phyloP scores from a whole-genome alignment of 2,888 invertebrate genomes.

The Calliphora vomitoria region DNA sequence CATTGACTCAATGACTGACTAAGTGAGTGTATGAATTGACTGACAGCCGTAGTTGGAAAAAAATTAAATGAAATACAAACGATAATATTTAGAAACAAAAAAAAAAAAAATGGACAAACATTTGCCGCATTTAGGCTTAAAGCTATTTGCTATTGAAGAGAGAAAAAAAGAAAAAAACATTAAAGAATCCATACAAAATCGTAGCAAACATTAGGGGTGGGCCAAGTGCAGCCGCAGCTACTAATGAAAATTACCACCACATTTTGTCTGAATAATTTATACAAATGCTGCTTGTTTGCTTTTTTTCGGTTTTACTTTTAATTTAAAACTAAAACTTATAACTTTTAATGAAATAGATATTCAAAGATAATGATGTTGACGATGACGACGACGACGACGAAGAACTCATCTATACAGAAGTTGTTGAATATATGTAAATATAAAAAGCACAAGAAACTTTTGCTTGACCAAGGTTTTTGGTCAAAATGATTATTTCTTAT shows the following conservation, averaged over 20 bases:
- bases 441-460: not conserved
- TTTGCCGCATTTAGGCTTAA: slow-evolving; percentile 57
- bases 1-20: slow-evolving; percentile 65
- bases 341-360: slow-evolving; percentile 43
- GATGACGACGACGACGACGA: not conserved
- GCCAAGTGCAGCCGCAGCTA: slow-evolving; percentile 6
- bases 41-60: not conserved
- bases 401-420: not conserved
- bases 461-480: not conserved
- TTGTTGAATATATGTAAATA: not conserved
- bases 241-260: slow-evolving; percentile 32
- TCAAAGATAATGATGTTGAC: slow-evolving; percentile 8
- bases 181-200: slow-evolving; percentile 60
- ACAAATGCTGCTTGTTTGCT: slow-evolving; percentile 4
- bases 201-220: slow-evolving; percentile 28
- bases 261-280: slow-evolving; percentile 30
- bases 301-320: slow-evolving; percentile 10
- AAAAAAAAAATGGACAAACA: slow-evolving; percentile 40
- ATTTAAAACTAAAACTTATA: slow-evolving; percentile 13
- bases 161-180: slow-evolving; percentile 6
- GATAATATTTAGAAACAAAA: not conserved
- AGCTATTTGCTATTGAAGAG: slow-evolving; percentile 42
- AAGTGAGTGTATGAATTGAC: slow-evolving; percentile 30
- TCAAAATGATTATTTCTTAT: not conserved
- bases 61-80: slow-evolving; percentile 17